Percentiles rank a stretch among this genome's conserved stretches.
Conservation (phyloP, 2,888 invertebrate species). For the Nebria salina region DNA sequence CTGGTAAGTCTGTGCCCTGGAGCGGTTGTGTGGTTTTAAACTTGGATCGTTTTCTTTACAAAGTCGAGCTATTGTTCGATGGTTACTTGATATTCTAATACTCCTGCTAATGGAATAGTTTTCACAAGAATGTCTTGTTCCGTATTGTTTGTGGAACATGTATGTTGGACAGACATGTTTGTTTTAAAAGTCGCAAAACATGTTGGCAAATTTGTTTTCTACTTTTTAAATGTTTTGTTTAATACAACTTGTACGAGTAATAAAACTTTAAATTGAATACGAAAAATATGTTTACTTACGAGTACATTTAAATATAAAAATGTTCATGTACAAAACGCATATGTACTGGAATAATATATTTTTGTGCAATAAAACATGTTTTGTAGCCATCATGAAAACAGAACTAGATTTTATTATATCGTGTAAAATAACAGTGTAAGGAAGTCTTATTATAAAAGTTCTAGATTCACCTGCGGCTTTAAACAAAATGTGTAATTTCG, state of each 20-base stretch:
- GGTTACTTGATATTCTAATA: background rate
- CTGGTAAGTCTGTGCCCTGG: background rate
- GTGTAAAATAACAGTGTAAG: too few relatives aligned
- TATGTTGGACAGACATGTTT: background rate
- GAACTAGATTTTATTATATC: too few relatives aligned
- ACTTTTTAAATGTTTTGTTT: background rate
- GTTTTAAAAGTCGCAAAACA: background rate
- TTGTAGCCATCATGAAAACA: too few relatives aligned
- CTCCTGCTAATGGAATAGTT: background rate
- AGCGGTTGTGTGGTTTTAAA: background rate
- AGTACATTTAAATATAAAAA: too few relatives aligned
- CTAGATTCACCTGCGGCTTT: too few relatives aligned
- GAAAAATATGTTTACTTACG: too few relatives aligned
- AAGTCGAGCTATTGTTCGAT: background rate
- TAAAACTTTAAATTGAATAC: too few relatives aligned
- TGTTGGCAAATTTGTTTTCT: background rate
- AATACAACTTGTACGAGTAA: background rate
- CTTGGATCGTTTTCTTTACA: background rate
- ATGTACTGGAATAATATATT: too few relatives aligned
- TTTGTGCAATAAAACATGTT: too few relatives aligned
- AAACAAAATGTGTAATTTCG: too few relatives aligned
- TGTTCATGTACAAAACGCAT: too few relatives aligned
- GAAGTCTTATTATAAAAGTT: too few relatives aligned
- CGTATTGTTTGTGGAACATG: background rate
- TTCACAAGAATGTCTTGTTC: background rate